Evolutionary conservation across 2,888 invertebrate species (phyloP).

Genomic region (Chrysomela aeneicollis): DNA sequence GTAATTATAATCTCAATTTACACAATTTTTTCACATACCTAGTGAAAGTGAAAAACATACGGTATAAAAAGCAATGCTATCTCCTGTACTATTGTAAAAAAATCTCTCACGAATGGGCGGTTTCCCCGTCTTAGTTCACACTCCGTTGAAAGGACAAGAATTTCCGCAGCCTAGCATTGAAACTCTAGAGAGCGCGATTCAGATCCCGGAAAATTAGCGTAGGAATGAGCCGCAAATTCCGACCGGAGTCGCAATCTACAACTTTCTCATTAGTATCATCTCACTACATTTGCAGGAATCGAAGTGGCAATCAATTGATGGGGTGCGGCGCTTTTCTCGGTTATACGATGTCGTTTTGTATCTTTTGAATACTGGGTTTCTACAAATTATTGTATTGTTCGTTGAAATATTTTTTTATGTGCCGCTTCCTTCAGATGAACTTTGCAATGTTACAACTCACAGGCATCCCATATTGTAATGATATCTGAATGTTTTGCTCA

Average conservation of each 20-base stretch:
- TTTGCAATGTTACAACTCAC: no score
- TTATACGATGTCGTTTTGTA: background rate
- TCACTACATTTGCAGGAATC: slow-evolving; percentile 3
- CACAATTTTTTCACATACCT: no score
- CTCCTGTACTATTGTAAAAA: background rate
- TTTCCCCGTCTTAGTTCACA: background rate
- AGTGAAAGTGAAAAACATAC: no score
- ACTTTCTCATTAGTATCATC: slow-evolving; percentile 2
- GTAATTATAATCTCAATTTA: no score
- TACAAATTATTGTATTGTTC: no score
- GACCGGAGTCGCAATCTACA: slow-evolving; percentile 1
- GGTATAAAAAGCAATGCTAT: no score
- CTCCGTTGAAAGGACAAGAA: background rate
- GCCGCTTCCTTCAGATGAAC: no score
- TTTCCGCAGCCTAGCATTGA: background rate
- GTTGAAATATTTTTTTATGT: no score
- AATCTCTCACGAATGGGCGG: background rate
- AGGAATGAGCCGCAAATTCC: background rate
- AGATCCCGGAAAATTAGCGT: slow-evolving; percentile 4
- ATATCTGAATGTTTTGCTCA: no score
- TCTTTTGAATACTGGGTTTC: no score
- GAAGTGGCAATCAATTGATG: background rate
- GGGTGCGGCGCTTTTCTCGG: background rate
- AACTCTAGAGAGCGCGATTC: background rate
- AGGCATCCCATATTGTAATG: no score